Conservation (phyloP, 1,140 invertebrate genomes). For the Lethrus apterus region DNA sequence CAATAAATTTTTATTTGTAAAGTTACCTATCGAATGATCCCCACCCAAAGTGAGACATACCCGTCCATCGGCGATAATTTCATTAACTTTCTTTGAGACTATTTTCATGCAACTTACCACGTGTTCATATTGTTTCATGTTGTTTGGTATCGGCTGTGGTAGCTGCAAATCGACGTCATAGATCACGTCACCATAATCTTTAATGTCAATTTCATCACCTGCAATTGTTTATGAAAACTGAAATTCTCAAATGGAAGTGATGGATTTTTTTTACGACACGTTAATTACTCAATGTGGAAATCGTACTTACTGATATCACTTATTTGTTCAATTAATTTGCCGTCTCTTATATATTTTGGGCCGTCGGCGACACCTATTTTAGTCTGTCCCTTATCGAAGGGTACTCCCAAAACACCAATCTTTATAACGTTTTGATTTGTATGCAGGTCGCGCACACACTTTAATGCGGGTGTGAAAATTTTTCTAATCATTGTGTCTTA, state of each 20-base stretch:
- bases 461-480: no score
- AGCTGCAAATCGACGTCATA: conserved; percentile 39
- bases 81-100: conserved; percentile 53
- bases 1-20: background rate
- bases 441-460: no score
- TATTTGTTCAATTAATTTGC: conserved; percentile 43
- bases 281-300: background rate
- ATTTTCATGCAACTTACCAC: conserved; percentile 56
- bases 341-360: conserved; percentile 47
- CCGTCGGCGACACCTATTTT: conserved; percentile 54
- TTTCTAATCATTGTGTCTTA: no score
- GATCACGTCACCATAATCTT: conserved; percentile 66
- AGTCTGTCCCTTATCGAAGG: conserved; percentile 64
- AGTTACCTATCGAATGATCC: conserved; percentile 76
- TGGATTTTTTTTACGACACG: no score
- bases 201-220: conserved; percentile 53
- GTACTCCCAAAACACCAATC: conserved; percentile 65
- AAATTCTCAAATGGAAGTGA: conserved; percentile 1
- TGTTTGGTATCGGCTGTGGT: conserved; percentile 45
- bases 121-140: conserved; percentile 55
- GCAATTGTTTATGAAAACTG: conserved; percentile 4
- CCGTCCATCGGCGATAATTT: conserved; percentile 55
- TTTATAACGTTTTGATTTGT: no score
- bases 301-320: conserved; percentile 43
- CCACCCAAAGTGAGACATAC: conserved; percentile 69